phyloP scores from a whole-genome alignment of 2,113 vertebrate genomes.

The Furnarius figulus region DNA sequence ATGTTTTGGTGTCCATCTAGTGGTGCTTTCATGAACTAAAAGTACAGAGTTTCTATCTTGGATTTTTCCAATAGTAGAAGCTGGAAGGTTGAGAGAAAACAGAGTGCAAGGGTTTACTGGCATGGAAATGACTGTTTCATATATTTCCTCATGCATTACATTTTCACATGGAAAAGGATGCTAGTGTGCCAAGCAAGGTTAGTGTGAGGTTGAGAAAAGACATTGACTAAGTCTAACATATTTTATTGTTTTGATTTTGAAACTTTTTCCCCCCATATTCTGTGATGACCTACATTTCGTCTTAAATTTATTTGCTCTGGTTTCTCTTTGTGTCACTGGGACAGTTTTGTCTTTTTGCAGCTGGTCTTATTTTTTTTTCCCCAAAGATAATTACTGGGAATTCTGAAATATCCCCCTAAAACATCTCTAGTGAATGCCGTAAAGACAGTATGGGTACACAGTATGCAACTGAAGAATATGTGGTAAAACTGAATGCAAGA shows the following conservation, averaged over 20 bases:
- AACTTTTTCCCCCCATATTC: not conserved
- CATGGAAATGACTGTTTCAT: not conserved
- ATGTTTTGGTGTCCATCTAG: conserved; percentile 57
- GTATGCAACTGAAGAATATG: not conserved
- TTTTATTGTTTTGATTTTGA: not conserved
- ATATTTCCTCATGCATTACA: not conserved
- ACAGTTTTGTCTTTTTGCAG: not conserved
- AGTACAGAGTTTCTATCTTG: not conserved
- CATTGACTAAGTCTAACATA: not conserved
- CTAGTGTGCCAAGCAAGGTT: not conserved
- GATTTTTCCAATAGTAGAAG: not conserved
- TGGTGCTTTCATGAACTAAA: conserved; percentile 53
- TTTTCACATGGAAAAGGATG: not conserved
- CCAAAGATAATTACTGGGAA: not conserved
- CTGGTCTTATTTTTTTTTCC: not conserved
- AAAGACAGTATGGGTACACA: not conserved
- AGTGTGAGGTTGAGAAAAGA: not conserved
- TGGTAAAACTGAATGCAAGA: not conserved
- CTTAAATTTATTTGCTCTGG: not conserved
- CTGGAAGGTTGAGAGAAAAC: not conserved
- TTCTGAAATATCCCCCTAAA: not conserved
- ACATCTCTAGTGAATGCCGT: rapidly evolving
- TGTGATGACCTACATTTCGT: not conserved
- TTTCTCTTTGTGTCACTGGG: not conserved
- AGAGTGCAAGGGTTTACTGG: not conserved